Evolutionary conservation across 30 jellyfish, hydroid and myxozoan species (phyloP), one percentile per base, ranked within the genome.

Genomic region (Morbakka virulenta): DNA sequence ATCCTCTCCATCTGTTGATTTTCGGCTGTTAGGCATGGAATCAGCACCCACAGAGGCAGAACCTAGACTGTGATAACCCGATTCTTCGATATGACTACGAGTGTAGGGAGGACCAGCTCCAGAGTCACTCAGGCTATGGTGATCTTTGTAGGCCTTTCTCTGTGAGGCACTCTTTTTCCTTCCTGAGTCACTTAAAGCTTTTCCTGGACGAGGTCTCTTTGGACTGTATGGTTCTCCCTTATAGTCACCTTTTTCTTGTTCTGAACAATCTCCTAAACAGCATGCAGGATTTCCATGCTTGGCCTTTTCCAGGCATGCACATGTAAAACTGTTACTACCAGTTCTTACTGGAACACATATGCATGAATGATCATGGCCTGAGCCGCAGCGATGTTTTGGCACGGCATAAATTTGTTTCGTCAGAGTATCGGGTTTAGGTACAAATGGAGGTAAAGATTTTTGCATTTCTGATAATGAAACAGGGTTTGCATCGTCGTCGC

Each of bases 361-460:
- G 32, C 96, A 85, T 0, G 89, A 47, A 49, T 85, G 96, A 25
- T 24, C 30, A 33, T 79, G 96, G 0, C 96, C 96, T 68, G 76
- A 52, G 21, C 89, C 96, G 52, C 93, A 87, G 25, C 89, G 28
- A 65, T 87, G 93, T 50, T 57, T 47, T 35, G 96, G 96, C 1
- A 79, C 76, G 32, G 88, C 85, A 32, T 69, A 73, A 26, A 83
- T 72, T 35, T 83, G 95, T 41, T 83, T 72, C 24, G 52, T 72
- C 1, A 13, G 68, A 0, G 36, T 50, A 50, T 31, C 82, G 51
- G 29, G 70, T 21, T 75, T n/a, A 11, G 79, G 80, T 31, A 48
- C 31, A 24, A 33, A 34, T 20, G 57, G 57, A 41, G 57, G 17
- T 17, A 41, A 6, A 6, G 17, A 9, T 41, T 41, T 41, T 17